Conservation (phyloP, 2,113 vertebrate genomes). For the Macquaria ambigua region DNA sequence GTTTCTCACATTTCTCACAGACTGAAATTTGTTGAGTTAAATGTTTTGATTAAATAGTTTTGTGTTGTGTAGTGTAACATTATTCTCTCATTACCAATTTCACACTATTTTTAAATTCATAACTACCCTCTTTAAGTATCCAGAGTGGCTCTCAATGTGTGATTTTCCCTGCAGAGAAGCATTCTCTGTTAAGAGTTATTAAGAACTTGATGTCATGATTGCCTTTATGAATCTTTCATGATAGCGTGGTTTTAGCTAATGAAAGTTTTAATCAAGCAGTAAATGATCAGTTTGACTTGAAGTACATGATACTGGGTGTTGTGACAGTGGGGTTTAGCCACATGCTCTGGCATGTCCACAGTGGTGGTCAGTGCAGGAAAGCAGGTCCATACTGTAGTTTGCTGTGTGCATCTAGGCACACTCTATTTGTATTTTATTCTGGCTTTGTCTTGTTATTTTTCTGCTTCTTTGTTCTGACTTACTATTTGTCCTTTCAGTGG, state of each 20-base stretch:
- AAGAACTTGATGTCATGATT: constrained; percentile 10
- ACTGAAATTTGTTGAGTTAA: background rate
- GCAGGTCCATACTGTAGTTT: background rate
- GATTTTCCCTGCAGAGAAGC: constrained; percentile 3
- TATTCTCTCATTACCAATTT: constrained; percentile 11
- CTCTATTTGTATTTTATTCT: background rate
- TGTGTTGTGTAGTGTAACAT: background rate
- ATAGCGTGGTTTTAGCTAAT: constrained; percentile 14
- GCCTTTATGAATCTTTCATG: constrained; percentile 11
- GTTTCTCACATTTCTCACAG: background rate
- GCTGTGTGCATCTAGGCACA: background rate
- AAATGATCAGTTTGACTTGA: background rate
- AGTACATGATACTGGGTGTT: background rate
- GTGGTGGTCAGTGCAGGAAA: background rate
- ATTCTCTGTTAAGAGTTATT: constrained; percentile 25
- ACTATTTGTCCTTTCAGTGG: constrained; percentile 12
- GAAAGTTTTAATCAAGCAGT: background rate
- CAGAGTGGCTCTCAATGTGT: background rate
- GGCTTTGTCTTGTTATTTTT: background rate
- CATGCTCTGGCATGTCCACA: background rate
- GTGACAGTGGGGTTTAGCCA: background rate
- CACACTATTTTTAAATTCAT: constrained; percentile 5
- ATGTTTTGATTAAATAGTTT: background rate
- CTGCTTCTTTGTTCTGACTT: constrained; percentile 12
- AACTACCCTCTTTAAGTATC: constrained; percentile 2